These are phyloP conservation scores for Tribolium freemani DNA, from an alignment of 2,888 invertebrate species.

Conservation along the genomic window DNA sequence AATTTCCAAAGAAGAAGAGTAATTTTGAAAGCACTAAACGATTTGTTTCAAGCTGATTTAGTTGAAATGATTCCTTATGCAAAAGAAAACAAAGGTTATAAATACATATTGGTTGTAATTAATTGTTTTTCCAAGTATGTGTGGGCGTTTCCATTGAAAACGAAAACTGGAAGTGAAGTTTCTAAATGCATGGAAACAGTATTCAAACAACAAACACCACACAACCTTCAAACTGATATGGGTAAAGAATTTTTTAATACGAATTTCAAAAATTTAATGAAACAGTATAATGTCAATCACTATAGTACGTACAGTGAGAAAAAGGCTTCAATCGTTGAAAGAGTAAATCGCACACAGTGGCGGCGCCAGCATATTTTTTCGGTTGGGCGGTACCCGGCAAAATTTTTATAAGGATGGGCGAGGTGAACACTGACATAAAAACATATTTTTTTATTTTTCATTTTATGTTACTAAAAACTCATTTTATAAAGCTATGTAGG, in stretches of 20 bases:
- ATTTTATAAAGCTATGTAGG: no score
- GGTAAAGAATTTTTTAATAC: constrained; percentile 57
- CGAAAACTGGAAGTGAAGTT: constrained; percentile 22
- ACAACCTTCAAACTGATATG: constrained; percentile 51
- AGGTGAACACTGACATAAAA: no score
- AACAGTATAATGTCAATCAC: constrained; percentile 51
- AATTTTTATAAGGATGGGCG: no score
- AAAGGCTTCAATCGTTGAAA: constrained; percentile 51
- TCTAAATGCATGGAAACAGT: constrained; percentile 4
- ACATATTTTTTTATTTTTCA: no score
- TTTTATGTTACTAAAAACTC: no score
- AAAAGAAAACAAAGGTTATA: constrained; percentile 14
- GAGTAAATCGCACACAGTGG: constrained; percentile 44
- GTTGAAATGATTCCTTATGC: constrained; percentile 17
- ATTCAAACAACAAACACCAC: constrained; percentile 16
- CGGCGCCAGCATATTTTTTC: no score
- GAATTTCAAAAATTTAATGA: constrained; percentile 51
- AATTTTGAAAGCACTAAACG: constrained; percentile 23
- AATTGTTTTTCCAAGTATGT: constrained; percentile 20
- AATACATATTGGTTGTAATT: constrained; percentile 18
- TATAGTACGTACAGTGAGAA: constrained; percentile 46
- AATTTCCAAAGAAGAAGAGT: constrained; percentile 18
- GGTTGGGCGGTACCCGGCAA: no score
- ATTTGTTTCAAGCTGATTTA: constrained; percentile 33
- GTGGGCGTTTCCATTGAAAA: constrained; percentile 30